Conservation (phyloP, 1,140 invertebrate genomes). For the Phortica variegata region DNA sequence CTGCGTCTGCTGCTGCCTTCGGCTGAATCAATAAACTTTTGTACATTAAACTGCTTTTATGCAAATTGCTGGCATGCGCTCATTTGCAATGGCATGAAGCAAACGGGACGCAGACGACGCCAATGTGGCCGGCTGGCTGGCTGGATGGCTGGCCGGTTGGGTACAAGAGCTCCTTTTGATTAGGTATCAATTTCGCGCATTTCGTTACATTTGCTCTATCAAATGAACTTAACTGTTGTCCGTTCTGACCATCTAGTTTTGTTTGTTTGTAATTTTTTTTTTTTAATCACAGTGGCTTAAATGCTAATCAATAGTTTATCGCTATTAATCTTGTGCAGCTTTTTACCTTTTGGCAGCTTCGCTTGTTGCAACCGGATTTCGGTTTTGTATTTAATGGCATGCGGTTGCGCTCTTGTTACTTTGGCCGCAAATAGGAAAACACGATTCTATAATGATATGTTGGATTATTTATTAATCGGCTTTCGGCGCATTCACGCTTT, state of each 20-base stretch:
- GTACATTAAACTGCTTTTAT: slow-evolving; percentile 55
- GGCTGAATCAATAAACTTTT: slow-evolving; percentile 47
- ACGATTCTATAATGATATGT: too few species aligned
- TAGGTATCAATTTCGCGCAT: too few species aligned
- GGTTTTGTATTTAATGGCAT: slow-evolving; percentile 44
- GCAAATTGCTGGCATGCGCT: slow-evolving; percentile 52
- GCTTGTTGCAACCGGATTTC: slow-evolving; percentile 1
- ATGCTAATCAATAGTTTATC: slow-evolving; percentile 53
- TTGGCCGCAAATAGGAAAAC: background rate
- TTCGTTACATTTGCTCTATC: too few species aligned
- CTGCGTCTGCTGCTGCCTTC: background rate
- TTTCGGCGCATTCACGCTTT: too few species aligned
- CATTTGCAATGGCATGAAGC: too few species aligned
- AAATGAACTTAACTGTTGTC: slow-evolving; percentile 18
- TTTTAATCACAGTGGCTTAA: slow-evolving; percentile 35
- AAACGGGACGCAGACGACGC: too few species aligned
- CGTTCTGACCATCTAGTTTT: background rate
- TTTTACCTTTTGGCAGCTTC: slow-evolving; percentile 45
- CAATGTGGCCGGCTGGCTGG: too few species aligned
- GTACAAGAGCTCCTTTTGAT: too few species aligned
- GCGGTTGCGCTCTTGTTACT: slow-evolving; percentile 1
- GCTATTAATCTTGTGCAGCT: slow-evolving; percentile 50
- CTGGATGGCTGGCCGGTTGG: too few species aligned
- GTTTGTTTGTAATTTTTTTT: background rate
- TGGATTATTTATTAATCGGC: too few species aligned